Evolutionary conservation across 1,140 invertebrate species (phyloP).

Genomic region (Eciton burchellii): DNA sequence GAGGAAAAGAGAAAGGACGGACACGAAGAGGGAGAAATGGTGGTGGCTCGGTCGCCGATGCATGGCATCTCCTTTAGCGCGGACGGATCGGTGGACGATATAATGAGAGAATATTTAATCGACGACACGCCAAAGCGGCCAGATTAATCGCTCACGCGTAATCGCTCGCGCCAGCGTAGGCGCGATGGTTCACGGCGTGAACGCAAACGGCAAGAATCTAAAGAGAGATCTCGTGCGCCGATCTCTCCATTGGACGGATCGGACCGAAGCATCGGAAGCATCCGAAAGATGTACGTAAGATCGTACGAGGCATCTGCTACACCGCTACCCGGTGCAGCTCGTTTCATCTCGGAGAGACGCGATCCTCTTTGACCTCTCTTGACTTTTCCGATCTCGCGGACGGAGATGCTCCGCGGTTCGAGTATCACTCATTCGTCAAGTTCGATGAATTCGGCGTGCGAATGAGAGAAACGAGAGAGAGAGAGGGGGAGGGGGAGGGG

Average conservation of each 20-base stretch:
- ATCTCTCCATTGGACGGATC: no score
- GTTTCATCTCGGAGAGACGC: neutral
- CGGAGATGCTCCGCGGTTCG: neutral
- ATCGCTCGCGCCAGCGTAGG: neutral
- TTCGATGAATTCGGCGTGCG: constrained; percentile 49
- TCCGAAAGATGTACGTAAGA: constrained; percentile 5
- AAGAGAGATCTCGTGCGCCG: no score
- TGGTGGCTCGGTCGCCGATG: constrained; percentile 15
- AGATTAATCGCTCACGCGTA: constrained; percentile 20
- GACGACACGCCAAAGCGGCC: neutral
- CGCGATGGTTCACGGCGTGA: constrained; percentile 9
- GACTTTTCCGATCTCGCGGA: constrained; percentile 6
- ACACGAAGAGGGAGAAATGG: constrained; percentile 16
- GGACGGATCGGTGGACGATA: constrained; percentile 11
- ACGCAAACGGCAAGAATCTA: no score
- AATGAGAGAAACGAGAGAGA: constrained; percentile 8
- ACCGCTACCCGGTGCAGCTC: constrained; percentile 30
- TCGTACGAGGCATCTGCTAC: constrained; percentile 19
- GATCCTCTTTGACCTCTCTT: constrained; percentile 22
- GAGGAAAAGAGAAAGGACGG: neutral
- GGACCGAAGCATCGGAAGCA: neutral
- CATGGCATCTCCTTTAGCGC: neutral
- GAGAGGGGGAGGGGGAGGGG: neutral
- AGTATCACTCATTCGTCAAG: constrained; percentile 15
- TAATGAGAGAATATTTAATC: constrained; percentile 56